Percentiles rank a stretch among this genome's conserved stretches.
These are phyloP conservation scores for Elanus axillaris DNA, from an alignment of 2,113 vertebrate species.

Conservation along the genomic window DNA sequence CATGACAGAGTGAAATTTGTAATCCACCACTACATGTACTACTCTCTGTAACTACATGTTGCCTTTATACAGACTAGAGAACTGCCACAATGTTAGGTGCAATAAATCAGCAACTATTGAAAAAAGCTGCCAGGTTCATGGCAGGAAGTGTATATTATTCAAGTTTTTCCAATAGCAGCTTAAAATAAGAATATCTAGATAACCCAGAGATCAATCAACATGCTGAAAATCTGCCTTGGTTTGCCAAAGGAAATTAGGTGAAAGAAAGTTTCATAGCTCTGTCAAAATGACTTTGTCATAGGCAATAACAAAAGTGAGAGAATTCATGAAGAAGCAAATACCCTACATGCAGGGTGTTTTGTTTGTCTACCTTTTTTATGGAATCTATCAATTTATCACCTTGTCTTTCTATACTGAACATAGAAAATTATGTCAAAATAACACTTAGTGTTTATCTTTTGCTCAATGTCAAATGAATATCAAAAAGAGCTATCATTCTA, in stretches of 20 bases:
- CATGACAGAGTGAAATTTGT: background rate
- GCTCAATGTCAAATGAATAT: background rate
- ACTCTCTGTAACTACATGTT: background rate
- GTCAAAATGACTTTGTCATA: conserved; percentile 23
- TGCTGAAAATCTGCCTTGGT: background rate
- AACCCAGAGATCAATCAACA: conserved; percentile 46
- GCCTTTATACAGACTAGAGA: background rate
- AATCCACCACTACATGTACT: background rate
- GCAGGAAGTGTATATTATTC: conserved; percentile 57
- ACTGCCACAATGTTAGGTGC: background rate
- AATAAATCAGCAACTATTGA: conserved; percentile 44
- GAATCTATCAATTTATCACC: background rate
- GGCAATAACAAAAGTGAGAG: background rate
- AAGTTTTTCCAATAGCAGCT: conserved; percentile 17
- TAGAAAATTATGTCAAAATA: conserved; percentile 2
- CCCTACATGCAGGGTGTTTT: background rate
- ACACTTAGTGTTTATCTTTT: background rate
- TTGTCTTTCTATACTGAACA: background rate
- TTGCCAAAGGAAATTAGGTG: conserved; percentile 34
- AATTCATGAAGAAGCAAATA: background rate
- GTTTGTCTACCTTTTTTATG: background rate
- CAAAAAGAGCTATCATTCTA: background rate
- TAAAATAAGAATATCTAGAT: conserved; percentile 45
- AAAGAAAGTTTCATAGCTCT: background rate
- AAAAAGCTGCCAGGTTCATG: conserved; percentile 22